Evolutionary conservation across 1,140 invertebrate species (phyloP).

Genomic region (Drosophila saltans): DNA sequence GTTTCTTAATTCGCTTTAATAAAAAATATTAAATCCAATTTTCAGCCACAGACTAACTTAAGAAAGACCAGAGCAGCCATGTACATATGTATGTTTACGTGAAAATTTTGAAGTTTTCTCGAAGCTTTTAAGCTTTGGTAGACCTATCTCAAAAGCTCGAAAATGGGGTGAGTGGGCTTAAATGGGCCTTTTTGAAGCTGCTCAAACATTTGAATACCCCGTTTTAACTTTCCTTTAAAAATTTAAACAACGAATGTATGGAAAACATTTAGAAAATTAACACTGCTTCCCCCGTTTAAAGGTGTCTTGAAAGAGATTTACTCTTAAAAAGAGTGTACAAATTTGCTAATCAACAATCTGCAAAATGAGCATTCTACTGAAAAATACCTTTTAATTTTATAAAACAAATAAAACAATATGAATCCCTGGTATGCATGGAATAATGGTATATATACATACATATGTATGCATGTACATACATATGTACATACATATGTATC

Average conservation of each 20-base stretch:
- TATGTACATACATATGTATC: not conserved
- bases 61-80: not conserved
- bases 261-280: too few species aligned
- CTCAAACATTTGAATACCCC: not conserved
- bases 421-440: conserved; percentile 1
- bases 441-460: not conserved
- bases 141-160: too few species aligned
- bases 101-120: not conserved
- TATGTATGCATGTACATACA: not conserved
- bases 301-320: too few species aligned
- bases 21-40: not conserved
- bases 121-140: conserved; percentile 1
- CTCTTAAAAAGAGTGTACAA: too few species aligned
- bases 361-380: too few species aligned
- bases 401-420: not conserved
- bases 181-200: not conserved
- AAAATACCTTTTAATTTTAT: too few species aligned
- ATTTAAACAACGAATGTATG: too few species aligned
- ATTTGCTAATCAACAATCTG: too few species aligned
- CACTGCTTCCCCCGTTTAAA: too few species aligned
- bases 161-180: too few species aligned
- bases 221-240: too few species aligned
- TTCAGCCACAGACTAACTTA: not conserved
- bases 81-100: not conserved
- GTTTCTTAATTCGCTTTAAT: not conserved